Percentiles rank a stretch among this genome's conserved stretches.
Conservation (phyloP, 1,140 invertebrate species). For the Zaprionus vittiger region DNA sequence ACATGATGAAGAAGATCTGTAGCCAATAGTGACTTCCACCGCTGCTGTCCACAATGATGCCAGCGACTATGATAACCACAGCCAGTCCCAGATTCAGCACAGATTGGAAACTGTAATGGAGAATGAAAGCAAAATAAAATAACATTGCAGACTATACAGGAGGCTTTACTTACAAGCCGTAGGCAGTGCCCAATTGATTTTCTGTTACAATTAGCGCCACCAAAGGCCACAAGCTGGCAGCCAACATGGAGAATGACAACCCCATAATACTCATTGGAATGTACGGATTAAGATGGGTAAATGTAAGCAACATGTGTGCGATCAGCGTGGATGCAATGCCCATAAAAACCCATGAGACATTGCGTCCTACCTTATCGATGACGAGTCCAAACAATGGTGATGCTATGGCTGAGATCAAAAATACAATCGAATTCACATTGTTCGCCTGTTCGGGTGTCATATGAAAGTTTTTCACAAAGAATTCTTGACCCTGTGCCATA, state of each 20-base stretch:
- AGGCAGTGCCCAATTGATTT: conserved; percentile 97
- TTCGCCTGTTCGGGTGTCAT: conserved; percentile 91
- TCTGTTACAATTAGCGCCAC: conserved; percentile 96
- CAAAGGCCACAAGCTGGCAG: conserved; percentile 97
- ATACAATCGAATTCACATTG: conserved; percentile 94
- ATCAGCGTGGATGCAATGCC: conserved; percentile 91
- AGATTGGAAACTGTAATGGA: conserved; percentile 89
- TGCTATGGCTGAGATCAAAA: conserved; percentile 94
- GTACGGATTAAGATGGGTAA: conserved; percentile 94
- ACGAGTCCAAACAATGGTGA: conserved; percentile 96
- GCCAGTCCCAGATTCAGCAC: conserved; percentile 98
- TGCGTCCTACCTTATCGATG: conserved; percentile 95
- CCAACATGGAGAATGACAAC: conserved; percentile 95
- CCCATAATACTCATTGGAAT: conserved; percentile 95
- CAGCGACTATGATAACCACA: conserved; percentile 92
- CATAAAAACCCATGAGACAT: conserved; percentile 94
- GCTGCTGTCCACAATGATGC: conserved; percentile 92
- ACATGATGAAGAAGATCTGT: conserved; percentile 96
- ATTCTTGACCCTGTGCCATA: conserved; percentile 96
- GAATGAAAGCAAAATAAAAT: neutral
- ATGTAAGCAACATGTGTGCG: conserved; percentile 93
- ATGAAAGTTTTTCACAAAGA: conserved; percentile 94
- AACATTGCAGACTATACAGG: neutral
- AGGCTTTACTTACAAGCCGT: conserved; percentile 89
- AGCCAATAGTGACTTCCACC: conserved; percentile 94